Base-by-base conservation (phyloP, 2,888 invertebrate species). In the Eupithecia subfuscata region DNA sequence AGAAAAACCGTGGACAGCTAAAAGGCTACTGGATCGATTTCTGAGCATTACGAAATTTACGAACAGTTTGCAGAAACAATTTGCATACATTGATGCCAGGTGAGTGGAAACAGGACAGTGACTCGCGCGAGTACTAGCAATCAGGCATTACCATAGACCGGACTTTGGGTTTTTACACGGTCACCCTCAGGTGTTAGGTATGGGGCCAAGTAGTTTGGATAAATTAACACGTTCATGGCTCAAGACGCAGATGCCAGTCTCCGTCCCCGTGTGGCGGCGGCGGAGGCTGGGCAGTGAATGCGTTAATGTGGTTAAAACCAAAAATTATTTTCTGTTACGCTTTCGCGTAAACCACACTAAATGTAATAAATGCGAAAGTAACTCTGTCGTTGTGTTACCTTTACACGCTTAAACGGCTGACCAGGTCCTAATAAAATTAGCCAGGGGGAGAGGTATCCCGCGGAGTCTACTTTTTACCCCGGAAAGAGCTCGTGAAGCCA, bases 71-170 rank as follows among this genome's bases (percentile, higher is more conserved):
- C 69, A 70, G 75, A 75, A 70, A 73, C 75, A 68, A 73, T 78
- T 72, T 77, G 64, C 77, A 74, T 77, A 74, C 70, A 5, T 34
- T 75, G 78, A 69, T 71, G 74, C 48, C n/a, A 25, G 73, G 45
- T 48, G 69, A 71, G 69, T 73, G 75, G 78, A 76, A 78, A 75
- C 56, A 25, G 56, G 77, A 76, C 75, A 78, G 78, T 68, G 11
- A 70, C 79, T 81, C 65, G 73, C 79, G 73, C 73, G 73, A 80
- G 52, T 52, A n/a, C 52, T 52, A 52, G 22, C 52, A 52, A 52
- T n/a, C 22, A 22, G 75, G n/a, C 64, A 78, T 80, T 79, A 30
- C 30, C 30, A 81, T 81, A 78, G 69, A 63, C 64, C 73, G 75
- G 75, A 56, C 22, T 56, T 37, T 37, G 37, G 37, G 7, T 37